These are phyloP conservation scores for Lota lota DNA, from an alignment of 2,113 vertebrate species.

Conservation along the genomic window DNA sequence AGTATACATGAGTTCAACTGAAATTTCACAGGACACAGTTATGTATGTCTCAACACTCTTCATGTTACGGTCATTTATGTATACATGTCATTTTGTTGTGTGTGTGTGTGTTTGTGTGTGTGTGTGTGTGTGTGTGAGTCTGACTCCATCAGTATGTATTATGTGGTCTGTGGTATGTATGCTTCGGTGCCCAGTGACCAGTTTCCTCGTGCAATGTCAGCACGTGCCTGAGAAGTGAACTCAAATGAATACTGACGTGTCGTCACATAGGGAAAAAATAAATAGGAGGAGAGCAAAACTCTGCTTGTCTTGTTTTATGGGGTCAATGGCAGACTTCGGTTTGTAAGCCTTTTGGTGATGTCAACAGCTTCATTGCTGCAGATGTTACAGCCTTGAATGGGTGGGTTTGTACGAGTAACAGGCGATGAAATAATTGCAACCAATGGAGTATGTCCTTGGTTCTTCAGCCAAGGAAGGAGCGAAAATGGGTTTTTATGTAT, in stretches of 20 bases:
- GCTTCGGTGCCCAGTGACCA: slow-evolving; percentile 14
- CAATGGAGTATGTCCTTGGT: too few species aligned
- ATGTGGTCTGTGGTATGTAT: slow-evolving; percentile 16
- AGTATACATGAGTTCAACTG: too few species aligned
- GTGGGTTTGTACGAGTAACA: too few species aligned
- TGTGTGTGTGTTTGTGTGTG: slow-evolving; percentile 2
- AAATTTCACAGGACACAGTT: too few species aligned
- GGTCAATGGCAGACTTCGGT: slow-evolving; percentile 14
- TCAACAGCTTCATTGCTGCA: neutral
- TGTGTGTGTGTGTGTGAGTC: slow-evolving; percentile 14
- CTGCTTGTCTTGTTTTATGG: slow-evolving; percentile 45
- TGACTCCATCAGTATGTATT: slow-evolving; percentile 8
- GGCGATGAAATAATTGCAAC: too few species aligned
- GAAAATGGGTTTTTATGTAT: too few species aligned
- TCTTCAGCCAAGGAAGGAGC: too few species aligned
- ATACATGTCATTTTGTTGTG: slow-evolving; percentile 19
- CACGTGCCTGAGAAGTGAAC: slow-evolving; percentile 50
- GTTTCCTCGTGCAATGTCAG: slow-evolving; percentile 32
- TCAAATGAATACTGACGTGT: slow-evolving; percentile 48
- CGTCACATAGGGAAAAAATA: slow-evolving; percentile 34
- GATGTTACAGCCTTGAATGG: neutral
- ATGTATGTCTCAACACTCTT: too few species aligned
- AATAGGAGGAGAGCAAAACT: slow-evolving; percentile 38
- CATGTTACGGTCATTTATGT: neutral
- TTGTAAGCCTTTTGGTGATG: neutral